Base-by-base conservation (phyloP, 2,888 invertebrate species). In the Leptopterna dolabrata region DNA sequence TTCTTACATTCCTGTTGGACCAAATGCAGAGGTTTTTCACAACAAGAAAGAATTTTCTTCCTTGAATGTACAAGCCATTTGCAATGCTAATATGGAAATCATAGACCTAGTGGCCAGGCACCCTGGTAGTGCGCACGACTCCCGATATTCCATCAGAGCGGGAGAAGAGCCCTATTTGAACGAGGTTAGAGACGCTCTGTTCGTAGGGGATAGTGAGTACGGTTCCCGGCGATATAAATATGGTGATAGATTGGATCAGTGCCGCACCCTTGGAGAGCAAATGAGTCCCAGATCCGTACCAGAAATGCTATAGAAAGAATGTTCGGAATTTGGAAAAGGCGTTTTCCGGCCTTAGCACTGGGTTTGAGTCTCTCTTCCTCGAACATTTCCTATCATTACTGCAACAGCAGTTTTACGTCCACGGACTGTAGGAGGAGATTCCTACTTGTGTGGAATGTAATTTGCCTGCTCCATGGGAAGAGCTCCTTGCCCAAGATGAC, bases 231-330 rank as follows among this genome's bases (percentile, higher is more conserved):
- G 36, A 3, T 83, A n/a, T n/a, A n/a, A n/a, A 83, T 19, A 83
- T 83, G 83, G 70, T 70, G 83, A 91, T 90, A n/a, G 90, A 29
- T 81, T 91, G 9, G 70, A 73, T 7, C 86, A 90, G 47, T 90
- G 63, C 24, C 19, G 29, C 3, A 83, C 90, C 55, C 87, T 27
- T 63, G 90, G 90, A 30, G 90, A 91, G 87, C 86, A 90, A 91
- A 92, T 76, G 89, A 90, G 76, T 89, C 90, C 6, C 91, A 91
- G 47, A 91, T 91, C 30, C 88, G 90, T 80, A 91, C 91, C 13
- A 88, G 91, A 76, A 91, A 91, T 88, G 81, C 89, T 30, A 90
- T 91, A 16, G 91, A 92, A 89, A 87, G 91, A 16, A 36, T 86
- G 24, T 90, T 90, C 87, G 90, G 90, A 9, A 89, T 90, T 16